Evolutionary conservation across 1,140 invertebrate species (phyloP), one percentile per base, ranked within the genome.

Genomic region (Megathymus violae): DNA sequence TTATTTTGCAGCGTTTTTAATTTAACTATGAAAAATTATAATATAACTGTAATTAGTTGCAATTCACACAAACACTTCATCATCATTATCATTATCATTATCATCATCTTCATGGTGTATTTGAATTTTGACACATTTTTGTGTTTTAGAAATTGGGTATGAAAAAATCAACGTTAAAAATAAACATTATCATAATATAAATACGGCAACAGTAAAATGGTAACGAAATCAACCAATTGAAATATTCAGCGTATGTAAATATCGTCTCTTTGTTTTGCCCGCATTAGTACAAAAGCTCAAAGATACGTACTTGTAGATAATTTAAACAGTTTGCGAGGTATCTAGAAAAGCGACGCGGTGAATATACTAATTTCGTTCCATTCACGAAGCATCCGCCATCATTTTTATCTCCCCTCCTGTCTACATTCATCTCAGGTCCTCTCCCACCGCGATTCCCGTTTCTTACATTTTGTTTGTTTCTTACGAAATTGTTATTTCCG

Each of bases 401-500:
- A 84, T 84, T 86, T 86, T 88, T 86, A 85, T 88, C 82, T 82
- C 76, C 83, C 83, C 82, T 83, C 76, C 66, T 81, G 80, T 80
- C 80, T 81, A 73, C 76, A 80, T 88, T 87, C 88, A 89, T 89
- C 85, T 87, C 76, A 67, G 80, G 69, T 74, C n/a, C 75, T 74
- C 76, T 79, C 58, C 62, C 80, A 81, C 76, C 77, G 69, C 67
- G 78, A 81, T 80, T 82, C 76, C 70, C 73, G 63, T 80, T 36
- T 80, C 80, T 82, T 80, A 83, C 78, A 82, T 86, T 90, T 86
- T 87, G 80, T 85, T 89, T 89, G 80, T 88, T 88, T 88, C 83
- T 82, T 81, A 78, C 78, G 63, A 85, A 88, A 86, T 88, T 88
- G 82, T 88, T 88, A 88, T 90, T 88, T 90, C 85, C 85, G 82